These are phyloP conservation scores for Chromoteleia sp. DNA, from an alignment of 2,888 invertebrate genomes.

Conservation along the genomic window DNA sequence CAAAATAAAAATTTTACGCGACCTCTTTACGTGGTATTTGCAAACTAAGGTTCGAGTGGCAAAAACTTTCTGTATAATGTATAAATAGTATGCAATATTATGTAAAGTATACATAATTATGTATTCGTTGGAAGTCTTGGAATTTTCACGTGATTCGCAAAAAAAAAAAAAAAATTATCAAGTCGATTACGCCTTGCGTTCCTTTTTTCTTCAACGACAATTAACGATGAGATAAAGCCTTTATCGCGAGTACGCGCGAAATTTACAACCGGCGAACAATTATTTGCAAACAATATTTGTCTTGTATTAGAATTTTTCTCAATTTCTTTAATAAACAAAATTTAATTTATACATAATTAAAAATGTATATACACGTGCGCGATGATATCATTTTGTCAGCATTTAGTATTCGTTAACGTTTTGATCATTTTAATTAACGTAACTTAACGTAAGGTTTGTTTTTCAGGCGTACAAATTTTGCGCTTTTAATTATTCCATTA, in stretches of 20 bases:
- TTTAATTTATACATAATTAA: too few relatives aligned
- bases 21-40: conserved; percentile 21
- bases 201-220: conserved; percentile 12
- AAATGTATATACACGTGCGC: too few relatives aligned
- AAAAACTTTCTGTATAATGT: conserved; percentile 17
- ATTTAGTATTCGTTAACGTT: too few relatives aligned
- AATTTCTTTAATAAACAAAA: too few relatives aligned
- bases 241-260: conserved; percentile 35
- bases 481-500: too few relatives aligned
- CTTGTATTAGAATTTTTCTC: too few relatives aligned
- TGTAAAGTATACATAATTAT: conserved; percentile 12
- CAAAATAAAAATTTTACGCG: conserved; percentile 37
- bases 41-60: conserved; percentile 5
- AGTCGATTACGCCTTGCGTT: conserved; percentile 19
- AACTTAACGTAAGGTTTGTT: too few relatives aligned
- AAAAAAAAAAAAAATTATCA: conserved; percentile 31
- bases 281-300: conserved; percentile 8
- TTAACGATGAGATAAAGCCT: conserved; percentile 27
- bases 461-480: too few relatives aligned
- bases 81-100: conserved; percentile 10
- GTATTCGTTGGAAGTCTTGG: conserved; percentile 25
- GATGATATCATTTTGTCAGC: too few relatives aligned
- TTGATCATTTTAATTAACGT: too few relatives aligned
- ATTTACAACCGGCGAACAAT: conserved; percentile 10
- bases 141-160: conserved; percentile 23